A percentile compares a stretch with the other conserved stretches of the same genome.
phyloP scores from a whole-genome alignment of 2,797 vertebrate species.

The Margarornis squamiger region DNA sequence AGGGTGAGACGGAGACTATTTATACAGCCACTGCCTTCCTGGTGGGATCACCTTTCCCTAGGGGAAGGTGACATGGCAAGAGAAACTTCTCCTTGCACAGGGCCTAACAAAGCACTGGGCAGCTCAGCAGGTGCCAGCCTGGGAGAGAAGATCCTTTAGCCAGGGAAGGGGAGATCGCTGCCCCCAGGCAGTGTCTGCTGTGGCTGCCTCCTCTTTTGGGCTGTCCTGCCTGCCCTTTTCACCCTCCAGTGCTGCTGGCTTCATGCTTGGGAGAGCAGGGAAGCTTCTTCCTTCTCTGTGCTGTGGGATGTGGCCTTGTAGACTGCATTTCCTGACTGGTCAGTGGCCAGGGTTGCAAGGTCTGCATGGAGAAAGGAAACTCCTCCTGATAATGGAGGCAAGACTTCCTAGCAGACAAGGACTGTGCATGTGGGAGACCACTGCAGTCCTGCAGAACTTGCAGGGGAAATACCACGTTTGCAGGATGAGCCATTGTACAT shows the following conservation, averaged over 20 bases:
- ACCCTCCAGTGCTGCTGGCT: neutral
- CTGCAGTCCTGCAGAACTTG: neutral
- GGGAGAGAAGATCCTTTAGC: neutral
- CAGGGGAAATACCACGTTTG: neutral
- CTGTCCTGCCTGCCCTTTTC: neutral
- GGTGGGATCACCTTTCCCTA: neutral
- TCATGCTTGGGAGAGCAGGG: neutral
- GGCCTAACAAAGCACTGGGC: neutral
- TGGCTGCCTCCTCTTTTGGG: neutral
- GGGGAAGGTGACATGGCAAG: neutral
- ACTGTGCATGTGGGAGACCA: neutral
- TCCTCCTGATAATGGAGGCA: neutral
- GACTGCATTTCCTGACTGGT: neutral
- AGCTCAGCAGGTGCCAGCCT: neutral
- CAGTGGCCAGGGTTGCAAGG: neutral
- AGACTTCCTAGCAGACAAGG: neutral
- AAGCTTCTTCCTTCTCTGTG: neutral
- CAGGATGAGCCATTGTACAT: neutral
- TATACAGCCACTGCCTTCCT: neutral
- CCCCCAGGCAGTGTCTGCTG: neutral
- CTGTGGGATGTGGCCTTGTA: neutral
- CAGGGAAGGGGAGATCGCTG: neutral
- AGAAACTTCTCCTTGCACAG: neutral
- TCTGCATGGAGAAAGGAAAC: neutral
- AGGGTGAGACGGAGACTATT: neutral